A percentile compares a stretch with the other conserved stretches of the same genome.
Evolutionary conservation across 1,140 invertebrate genomes (phyloP).

Genomic region (Trichonephila inaurata): DNA sequence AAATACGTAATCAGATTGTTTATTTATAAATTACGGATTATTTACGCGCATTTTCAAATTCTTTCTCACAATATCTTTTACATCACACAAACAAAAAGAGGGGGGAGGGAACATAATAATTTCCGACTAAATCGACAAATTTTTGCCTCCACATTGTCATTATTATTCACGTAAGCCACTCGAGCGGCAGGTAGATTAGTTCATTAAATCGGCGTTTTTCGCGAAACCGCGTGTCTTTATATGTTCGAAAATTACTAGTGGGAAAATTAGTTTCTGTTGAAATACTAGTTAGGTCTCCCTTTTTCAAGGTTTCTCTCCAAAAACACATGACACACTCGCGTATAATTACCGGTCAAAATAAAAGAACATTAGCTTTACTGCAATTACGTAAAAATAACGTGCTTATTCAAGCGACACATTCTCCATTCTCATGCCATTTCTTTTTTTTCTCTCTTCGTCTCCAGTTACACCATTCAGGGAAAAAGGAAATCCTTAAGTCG

Average conservation of each 20-base stretch:
- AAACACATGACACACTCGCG: constrained; percentile 34
- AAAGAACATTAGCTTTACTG: constrained; percentile 59
- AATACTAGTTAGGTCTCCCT: constrained; percentile 49
- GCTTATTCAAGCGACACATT: constrained; percentile 67
- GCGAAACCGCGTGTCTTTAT: constrained; percentile 8
- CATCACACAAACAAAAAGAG: background rate
- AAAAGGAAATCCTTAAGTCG: constrained; percentile 71
- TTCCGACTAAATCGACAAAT: constrained; percentile 21
- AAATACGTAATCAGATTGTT: no score
- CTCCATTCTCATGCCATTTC: background rate
- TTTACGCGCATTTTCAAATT: no score
- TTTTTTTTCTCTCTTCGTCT: background rate
- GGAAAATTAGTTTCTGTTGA: constrained; percentile 15
- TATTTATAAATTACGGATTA: no score
- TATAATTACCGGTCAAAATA: constrained; percentile 51
- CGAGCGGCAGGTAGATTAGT: background rate
- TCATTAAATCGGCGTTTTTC: constrained; percentile 44
- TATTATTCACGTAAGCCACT: constrained; percentile 35
- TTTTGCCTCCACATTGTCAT: constrained; percentile 3
- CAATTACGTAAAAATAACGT: constrained; percentile 69
- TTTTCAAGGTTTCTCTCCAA: constrained; percentile 45
- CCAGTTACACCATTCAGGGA: constrained; percentile 49
- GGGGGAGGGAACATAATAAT: background rate
- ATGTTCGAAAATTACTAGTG: constrained; percentile 34
- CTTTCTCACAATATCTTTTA: background rate